Conservation (phyloP, 2,888 invertebrate genomes). For the Epistrophe grossulariae region DNA sequence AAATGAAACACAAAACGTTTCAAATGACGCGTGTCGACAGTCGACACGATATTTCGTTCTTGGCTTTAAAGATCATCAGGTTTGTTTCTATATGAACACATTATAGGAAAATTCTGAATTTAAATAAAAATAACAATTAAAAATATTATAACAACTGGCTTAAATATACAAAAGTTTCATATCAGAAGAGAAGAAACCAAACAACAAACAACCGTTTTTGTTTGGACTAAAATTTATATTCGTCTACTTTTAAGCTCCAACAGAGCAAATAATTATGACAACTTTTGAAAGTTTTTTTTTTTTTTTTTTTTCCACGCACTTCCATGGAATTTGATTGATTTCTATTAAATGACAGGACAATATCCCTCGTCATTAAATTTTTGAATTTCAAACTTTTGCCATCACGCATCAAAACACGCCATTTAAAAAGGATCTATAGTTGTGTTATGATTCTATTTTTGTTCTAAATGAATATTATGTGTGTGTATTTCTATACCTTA, state of each 20-base stretch:
- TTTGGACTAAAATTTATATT: too few species aligned
- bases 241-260: constrained; percentile 7
- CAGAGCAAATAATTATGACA: constrained; percentile 29
- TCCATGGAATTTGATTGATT: constrained; percentile 15
- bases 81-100: too few species aligned
- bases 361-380: constrained; percentile 33
- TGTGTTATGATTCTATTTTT: constrained; percentile 26
- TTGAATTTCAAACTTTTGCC: constrained; percentile 13
- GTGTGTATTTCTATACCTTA: neutral
- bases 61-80: too few species aligned
- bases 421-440: constrained; percentile 1
- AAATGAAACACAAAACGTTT: too few species aligned
- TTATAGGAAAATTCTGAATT: too few species aligned
- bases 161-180: too few species aligned
- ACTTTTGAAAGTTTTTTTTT: neutral
- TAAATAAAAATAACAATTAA: too few species aligned
- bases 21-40: too few species aligned
- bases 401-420: constrained; percentile 4
- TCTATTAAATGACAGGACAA: constrained; percentile 21
- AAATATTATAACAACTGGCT: too few species aligned
- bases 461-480: constrained; percentile 3
- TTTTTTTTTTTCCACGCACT: neutral
- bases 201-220: too few species aligned
- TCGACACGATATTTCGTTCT: too few species aligned
- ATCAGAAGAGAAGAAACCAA: too few species aligned